Conservation (phyloP, 2,113 vertebrate species). For the Gavia stellata region DNA sequence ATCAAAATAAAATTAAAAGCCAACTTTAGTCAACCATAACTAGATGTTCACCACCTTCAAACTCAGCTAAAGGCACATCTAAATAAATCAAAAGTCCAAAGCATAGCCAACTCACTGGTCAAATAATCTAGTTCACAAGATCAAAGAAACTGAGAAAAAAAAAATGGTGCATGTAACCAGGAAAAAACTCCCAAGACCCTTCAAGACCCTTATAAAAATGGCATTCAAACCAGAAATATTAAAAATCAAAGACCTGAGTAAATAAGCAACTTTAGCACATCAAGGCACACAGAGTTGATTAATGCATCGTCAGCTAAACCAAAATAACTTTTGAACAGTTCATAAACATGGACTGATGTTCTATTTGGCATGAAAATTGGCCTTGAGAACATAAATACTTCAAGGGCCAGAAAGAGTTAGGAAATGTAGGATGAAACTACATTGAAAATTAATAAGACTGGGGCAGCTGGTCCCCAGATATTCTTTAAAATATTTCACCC, state of each 20-base stretch:
- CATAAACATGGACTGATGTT: not conserved
- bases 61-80: not conserved
- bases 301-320: not conserved
- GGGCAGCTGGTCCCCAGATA: not conserved
- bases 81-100: not conserved
- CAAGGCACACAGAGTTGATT: not conserved
- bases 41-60: not conserved
- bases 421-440: not conserved
- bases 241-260: not conserved
- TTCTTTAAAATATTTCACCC: not conserved
- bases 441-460: not conserved
- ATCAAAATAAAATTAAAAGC: not conserved
- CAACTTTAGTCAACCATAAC: not conserved
- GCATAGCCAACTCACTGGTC: not conserved
- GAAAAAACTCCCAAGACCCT: not conserved
- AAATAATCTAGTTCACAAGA: not conserved
- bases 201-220: not conserved
- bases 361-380: not conserved
- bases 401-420: not conserved
- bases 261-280: not conserved
- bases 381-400: not conserved
- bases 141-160: not conserved
- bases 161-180: not conserved
- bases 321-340: not conserved
- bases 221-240: not conserved